These are phyloP conservation scores for Drosophila lacertosa DNA, from an alignment of 1,140 invertebrate species.

Conservation along the genomic window DNA sequence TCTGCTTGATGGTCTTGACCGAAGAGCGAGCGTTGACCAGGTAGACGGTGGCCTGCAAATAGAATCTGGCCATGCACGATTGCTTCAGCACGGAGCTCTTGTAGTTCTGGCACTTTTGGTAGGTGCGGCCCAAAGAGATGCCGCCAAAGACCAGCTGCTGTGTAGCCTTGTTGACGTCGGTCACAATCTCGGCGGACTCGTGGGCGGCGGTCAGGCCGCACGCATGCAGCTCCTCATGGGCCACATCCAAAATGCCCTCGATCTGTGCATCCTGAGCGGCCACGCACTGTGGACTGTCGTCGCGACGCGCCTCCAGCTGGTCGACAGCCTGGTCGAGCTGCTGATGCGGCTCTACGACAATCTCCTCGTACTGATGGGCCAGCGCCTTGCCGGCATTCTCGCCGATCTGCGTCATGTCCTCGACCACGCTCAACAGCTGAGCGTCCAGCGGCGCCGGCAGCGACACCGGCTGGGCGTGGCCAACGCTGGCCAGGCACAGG, in stretches of 20 bases:
- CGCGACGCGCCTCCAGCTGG: slow-evolving; percentile 56
- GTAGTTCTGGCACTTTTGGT: slow-evolving; percentile 61
- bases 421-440: slow-evolving; percentile 43
- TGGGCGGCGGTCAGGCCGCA: slow-evolving; percentile 48
- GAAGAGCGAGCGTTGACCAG: slow-evolving; percentile 60
- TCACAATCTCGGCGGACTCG: slow-evolving; percentile 57
- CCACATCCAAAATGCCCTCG: slow-evolving; percentile 43
- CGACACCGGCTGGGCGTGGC: slow-evolving; percentile 36
- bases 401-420: slow-evolving; percentile 55
- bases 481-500: slow-evolving; percentile 44
- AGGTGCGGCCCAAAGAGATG: slow-evolving; percentile 45
- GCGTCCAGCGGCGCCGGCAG: slow-evolving; percentile 46
- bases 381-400: slow-evolving; percentile 52
- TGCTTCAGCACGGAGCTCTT: slow-evolving; percentile 45
- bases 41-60: slow-evolving; percentile 52
- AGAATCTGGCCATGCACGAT: slow-evolving; percentile 59
- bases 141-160: slow-evolving; percentile 72
- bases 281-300: slow-evolving; percentile 59
- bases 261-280: slow-evolving; percentile 61
- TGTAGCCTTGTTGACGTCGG: slow-evolving; percentile 61
- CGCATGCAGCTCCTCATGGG: slow-evolving; percentile 55
- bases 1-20: slow-evolving; percentile 62
- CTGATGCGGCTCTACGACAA: slow-evolving; percentile 68
- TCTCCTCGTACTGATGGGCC: slow-evolving; percentile 65
- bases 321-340: slow-evolving; percentile 66